Conservation (phyloP, 2,797 vertebrate species). For the Rhinella marina region DNA sequence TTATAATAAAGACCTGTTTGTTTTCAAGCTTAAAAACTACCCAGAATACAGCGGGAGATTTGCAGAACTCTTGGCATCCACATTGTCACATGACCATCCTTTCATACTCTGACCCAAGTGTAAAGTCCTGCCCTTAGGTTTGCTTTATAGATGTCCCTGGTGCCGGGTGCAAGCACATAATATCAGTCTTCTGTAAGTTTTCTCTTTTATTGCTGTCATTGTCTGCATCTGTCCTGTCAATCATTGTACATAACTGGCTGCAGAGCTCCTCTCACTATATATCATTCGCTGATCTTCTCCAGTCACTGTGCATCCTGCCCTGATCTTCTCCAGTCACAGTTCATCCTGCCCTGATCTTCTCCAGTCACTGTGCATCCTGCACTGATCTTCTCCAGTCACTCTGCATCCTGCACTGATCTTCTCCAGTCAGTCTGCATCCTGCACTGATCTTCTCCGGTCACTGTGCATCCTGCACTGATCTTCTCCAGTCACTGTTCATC, state of each 20-base stretch:
- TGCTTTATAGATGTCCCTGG: neutral
- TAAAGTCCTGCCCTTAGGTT: neutral
- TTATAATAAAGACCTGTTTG: neutral
- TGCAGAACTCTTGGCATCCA: neutral
- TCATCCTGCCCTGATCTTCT: neutral
- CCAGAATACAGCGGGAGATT: constrained; percentile 24
- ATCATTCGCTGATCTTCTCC: neutral
- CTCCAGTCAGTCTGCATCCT: neutral
- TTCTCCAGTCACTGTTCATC: neutral
- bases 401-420: neutral
- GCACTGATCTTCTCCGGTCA: neutral
- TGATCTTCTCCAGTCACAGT: neutral
- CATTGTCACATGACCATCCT: neutral
- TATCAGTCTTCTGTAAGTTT: constrained; percentile 3
- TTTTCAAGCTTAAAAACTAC: constrained; percentile 20
- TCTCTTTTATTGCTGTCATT: neutral
- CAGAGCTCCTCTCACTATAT: neutral
- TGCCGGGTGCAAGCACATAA: neutral
- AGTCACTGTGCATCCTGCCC: neutral
- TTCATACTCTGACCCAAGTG: neutral
- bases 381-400: neutral
- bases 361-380: neutral
- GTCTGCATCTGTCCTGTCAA: neutral
- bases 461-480: neutral
- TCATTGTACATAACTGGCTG: neutral